phyloP scores from a whole-genome alignment of 2,797 vertebrate species.

The Cheirogaleus major region DNA sequence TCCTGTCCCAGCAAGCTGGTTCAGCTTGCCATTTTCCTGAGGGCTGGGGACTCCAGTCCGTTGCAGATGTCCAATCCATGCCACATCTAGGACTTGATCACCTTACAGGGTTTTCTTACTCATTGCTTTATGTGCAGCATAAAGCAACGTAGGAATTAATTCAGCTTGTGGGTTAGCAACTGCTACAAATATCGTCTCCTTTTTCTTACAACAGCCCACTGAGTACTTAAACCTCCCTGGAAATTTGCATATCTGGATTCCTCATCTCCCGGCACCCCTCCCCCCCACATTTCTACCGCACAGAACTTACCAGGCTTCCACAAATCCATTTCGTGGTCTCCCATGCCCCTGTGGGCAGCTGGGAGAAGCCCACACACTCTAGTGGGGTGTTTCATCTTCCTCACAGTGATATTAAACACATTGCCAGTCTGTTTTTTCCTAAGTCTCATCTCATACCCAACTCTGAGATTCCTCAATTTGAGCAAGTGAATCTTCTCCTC shows the following conservation, averaged over 20 bases:
- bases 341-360: neutral
- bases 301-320: neutral
- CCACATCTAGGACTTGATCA: too few species aligned
- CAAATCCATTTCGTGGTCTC: neutral
- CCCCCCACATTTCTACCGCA: neutral
- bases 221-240: neutral
- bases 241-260: neutral
- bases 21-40: neutral
- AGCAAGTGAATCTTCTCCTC: neutral
- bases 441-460: neutral
- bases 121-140: neutral
- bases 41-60: fast-evolving
- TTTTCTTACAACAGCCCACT: neutral
- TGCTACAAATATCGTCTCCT: neutral
- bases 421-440: neutral
- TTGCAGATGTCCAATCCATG: too few species aligned
- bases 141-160: neutral
- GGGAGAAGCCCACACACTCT: neutral
- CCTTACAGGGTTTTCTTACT: neutral
- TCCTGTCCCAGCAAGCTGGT: fast-evolving
- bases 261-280: neutral
- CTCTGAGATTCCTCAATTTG: too few species aligned
- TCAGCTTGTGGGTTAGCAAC: neutral
- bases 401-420: fast-evolving
- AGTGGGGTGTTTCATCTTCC: fast-evolving